Evolutionary conservation across 2,888 invertebrate species (phyloP), one percentile per base, ranked within the genome.

Genomic region (Parnassius smintheus): DNA sequence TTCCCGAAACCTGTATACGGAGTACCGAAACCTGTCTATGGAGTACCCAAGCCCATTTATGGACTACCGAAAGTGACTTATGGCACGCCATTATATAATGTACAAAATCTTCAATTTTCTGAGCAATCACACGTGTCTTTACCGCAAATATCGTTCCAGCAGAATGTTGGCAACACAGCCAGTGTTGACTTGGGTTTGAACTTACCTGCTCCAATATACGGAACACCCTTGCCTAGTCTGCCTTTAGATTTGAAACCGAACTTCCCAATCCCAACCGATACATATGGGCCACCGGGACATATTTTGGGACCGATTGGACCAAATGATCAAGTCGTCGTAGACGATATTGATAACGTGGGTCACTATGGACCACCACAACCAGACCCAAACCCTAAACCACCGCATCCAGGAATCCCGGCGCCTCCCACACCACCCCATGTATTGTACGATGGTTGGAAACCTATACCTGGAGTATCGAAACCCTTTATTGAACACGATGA

Each of bases 361-460:
- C 89, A 92, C 66, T 94, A 94, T 67, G 94, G 94, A 2, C 94
- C 94, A 2, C 93, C 93, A 0, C 92, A 92, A 51, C 94, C 94
- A 1, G 93, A 93, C 66, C 88, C 92, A 0, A 85, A 93, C 64
- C 94, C 94, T 22, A 88, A 89, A 10, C 94, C 93, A 0, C 94
- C 94, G 1, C 94, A 94, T 69, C 94, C 94, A 1, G 95, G 95
- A 41, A 93, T 94, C 1, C 94, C 95, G 50, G 95, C 95, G 0
- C 95, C 96, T 0, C 95, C 96, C 1, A 95, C 95, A 1, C 95
- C 95, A 8, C 94, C 96, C 7, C 93, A 94, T 77, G 94, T 96
- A 45, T 91, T 95, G 59, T 96, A 96, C 75, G 97, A 97, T 71
- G 97, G 97, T 41, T 97, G 97, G 97, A 96, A 95, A 76, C 97